A percentile compares a stretch with the other conserved stretches of the same genome.
Conservation (phyloP, 2,888 invertebrate genomes). For the Synanthedon vespiformis region DNA sequence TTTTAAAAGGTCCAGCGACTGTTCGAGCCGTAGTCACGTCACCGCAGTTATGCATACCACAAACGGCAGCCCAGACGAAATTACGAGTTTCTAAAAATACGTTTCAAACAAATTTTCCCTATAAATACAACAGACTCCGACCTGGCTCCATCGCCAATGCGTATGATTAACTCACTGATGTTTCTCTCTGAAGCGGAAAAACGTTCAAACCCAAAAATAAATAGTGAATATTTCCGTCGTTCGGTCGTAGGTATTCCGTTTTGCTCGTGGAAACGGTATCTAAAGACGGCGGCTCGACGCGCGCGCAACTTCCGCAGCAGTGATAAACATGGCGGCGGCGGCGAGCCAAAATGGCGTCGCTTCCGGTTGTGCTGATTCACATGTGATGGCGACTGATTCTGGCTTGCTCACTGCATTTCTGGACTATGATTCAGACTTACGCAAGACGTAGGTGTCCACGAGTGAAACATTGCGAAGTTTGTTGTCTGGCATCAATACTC, state of each 20-base stretch:
- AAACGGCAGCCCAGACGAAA: conserved; percentile 31
- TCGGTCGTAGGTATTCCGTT: conserved; percentile 27
- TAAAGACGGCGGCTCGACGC: conserved; percentile 61
- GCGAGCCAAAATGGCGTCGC: conserved; percentile 65
- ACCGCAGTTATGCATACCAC: conserved; percentile 10
- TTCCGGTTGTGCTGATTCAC: conserved; percentile 68
- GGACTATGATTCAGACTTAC: conserved; percentile 61
- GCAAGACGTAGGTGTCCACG: conserved; percentile 51
- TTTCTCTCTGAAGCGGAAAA: conserved; percentile 64
- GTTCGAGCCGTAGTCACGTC: conserved; percentile 3
- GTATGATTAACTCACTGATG: conserved; percentile 55
- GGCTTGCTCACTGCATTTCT: conserved; percentile 65
- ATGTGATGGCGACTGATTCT: conserved; percentile 42
- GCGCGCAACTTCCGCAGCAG: conserved; percentile 67
- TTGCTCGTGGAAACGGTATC: conserved; percentile 56
- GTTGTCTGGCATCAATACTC: conserved; percentile 32
- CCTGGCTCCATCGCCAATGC: conserved; percentile 33
- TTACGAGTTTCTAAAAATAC: conserved; percentile 35
- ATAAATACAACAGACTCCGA: conserved; percentile 37
- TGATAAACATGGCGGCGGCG: conserved; percentile 60
- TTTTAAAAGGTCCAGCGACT: too few relatives aligned
- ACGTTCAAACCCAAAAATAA: conserved; percentile 57
- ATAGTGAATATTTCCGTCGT: conserved; percentile 61
- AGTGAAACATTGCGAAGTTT: conserved; percentile 32
- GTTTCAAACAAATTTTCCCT: conserved; percentile 35